Evolutionary conservation across 2,888 invertebrate species (phyloP).

Genomic region (Agrochola lychnidis): DNA sequence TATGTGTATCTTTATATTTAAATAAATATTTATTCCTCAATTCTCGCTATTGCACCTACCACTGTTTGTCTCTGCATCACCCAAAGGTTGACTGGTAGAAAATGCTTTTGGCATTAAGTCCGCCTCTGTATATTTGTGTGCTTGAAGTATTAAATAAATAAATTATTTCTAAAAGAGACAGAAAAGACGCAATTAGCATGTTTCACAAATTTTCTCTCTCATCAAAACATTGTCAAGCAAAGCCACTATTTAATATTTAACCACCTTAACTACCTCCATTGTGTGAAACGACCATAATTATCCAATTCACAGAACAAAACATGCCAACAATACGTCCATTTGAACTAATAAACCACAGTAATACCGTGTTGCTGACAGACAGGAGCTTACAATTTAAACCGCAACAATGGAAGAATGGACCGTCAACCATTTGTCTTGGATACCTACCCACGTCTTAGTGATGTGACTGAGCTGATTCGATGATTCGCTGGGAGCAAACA

Average conservation of each 20-base stretch:
- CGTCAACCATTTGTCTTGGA: conserved; percentile 64
- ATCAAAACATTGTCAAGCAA: conserved; percentile 24
- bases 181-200: conserved; percentile 4
- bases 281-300: conserved; percentile 56
- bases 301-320: conserved; percentile 63
- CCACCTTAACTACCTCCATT: conserved; percentile 34
- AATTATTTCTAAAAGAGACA: not conserved
- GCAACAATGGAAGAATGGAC: conserved; percentile 62
- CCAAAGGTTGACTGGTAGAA: too few relatives aligned
- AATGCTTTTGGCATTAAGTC: too few relatives aligned
- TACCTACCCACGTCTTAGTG: conserved; percentile 32
- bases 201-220: not conserved
- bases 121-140: too few relatives aligned
- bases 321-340: conserved; percentile 63
- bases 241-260: conserved; percentile 43
- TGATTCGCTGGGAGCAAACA: conserved; percentile 6
- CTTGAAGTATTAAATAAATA: too few relatives aligned
- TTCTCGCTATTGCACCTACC: too few relatives aligned
- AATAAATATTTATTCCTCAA: too few relatives aligned
- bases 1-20: too few relatives aligned
- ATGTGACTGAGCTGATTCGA: conserved; percentile 31
- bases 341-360: conserved; percentile 60
- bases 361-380: conserved; percentile 61
- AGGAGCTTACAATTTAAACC: conserved; percentile 66
- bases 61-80: too few relatives aligned